phyloP scores from a whole-genome alignment of 2,888 invertebrate genomes.

The Lithodes maja region DNA sequence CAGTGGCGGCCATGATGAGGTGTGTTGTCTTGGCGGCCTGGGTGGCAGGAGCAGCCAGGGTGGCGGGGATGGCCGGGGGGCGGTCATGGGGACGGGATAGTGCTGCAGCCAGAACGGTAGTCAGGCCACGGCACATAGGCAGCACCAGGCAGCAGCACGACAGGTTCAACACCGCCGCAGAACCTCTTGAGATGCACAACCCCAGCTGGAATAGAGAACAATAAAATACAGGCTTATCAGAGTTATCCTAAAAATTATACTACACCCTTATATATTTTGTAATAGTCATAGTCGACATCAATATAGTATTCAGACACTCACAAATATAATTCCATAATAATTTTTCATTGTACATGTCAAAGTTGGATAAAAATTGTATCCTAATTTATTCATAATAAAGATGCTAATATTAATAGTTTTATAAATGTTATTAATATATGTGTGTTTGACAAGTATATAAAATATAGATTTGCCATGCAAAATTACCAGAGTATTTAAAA shows the following conservation, averaged over 20 bases:
- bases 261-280: not conserved
- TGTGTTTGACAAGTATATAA: too few relatives aligned
- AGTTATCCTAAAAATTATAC: not conserved
- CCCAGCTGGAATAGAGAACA: slow-evolving; percentile 75
- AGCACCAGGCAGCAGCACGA: slow-evolving; percentile 75
- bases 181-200: slow-evolving; percentile 78
- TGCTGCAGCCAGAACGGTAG: slow-evolving; percentile 74
- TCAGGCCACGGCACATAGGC: slow-evolving; percentile 78
- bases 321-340: too few relatives aligned
- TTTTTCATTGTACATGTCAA: too few relatives aligned
- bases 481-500: too few relatives aligned
- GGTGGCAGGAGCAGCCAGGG: slow-evolving; percentile 26
- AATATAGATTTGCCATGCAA: too few relatives aligned
- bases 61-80: slow-evolving; percentile 17
- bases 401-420: not conserved
- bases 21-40: slow-evolving; percentile 78
- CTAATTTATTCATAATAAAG: too few relatives aligned
- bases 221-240: not conserved
- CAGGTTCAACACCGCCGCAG: slow-evolving; percentile 76
- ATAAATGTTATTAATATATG: too few relatives aligned
- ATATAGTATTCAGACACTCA: too few relatives aligned
- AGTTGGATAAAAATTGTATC: too few relatives aligned
- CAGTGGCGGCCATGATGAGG: slow-evolving; percentile 77
- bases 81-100: not conserved
- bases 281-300: too few relatives aligned